phyloP scores from a whole-genome alignment of 2,113 vertebrate genomes.

The Ciconia boyciana region DNA sequence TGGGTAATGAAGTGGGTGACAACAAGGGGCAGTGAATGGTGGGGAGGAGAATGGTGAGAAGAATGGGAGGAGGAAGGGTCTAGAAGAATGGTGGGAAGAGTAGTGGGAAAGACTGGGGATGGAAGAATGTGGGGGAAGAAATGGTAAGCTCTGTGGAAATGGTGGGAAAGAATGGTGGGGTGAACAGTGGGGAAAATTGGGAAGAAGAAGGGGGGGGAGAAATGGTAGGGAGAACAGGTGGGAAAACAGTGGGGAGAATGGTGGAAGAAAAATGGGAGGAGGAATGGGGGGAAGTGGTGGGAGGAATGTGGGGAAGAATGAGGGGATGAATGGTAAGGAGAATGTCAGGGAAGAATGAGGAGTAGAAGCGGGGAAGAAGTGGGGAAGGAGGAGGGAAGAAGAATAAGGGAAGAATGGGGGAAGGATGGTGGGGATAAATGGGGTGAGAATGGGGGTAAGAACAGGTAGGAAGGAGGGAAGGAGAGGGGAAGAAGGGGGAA shows the following conservation, averaged over 20 bases:
- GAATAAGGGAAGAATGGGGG: background rate
- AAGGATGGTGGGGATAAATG: background rate
- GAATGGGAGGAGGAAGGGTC: background rate
- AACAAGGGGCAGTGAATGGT: background rate
- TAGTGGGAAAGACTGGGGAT: background rate
- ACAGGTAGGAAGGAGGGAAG: background rate
- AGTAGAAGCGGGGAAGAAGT: background rate
- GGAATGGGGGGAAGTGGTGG: background rate
- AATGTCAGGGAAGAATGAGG: background rate
- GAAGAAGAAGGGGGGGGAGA: background rate
- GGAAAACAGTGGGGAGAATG: background rate
- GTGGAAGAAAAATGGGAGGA: background rate
- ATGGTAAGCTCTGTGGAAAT: background rate
- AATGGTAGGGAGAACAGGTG: background rate
- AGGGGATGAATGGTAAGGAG: background rate
- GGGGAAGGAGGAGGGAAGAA: background rate
- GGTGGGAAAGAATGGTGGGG: background rate
- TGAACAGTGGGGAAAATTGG: background rate
- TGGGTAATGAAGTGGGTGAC: background rate
- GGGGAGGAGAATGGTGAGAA: background rate
- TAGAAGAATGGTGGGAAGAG: background rate
- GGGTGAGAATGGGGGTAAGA: background rate
- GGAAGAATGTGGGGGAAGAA: background rate
- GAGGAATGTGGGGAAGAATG: background rate
- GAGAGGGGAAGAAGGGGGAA: background rate